phyloP scores from a whole-genome alignment of 2,113 vertebrate species.

The Illadopsis cleaveri region DNA sequence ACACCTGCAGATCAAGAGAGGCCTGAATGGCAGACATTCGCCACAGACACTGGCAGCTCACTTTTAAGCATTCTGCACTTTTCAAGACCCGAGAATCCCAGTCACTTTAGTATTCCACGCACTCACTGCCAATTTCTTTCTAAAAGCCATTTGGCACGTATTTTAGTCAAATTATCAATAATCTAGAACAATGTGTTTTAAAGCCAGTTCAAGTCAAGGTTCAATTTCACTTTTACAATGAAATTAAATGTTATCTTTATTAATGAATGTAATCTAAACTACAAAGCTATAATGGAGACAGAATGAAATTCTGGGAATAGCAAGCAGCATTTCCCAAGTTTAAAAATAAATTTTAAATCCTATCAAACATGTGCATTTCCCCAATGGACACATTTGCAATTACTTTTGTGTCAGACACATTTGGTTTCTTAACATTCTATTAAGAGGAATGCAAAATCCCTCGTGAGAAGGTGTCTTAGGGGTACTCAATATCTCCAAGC shows the following conservation, averaged over 20 bases:
- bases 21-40: neutral
- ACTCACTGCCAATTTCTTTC: neutral
- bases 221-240: constrained; percentile 27
- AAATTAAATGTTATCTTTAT: constrained; percentile 48
- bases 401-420: neutral
- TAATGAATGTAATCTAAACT: constrained; percentile 28
- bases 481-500: neutral
- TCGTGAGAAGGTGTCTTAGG: neutral
- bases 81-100: neutral
- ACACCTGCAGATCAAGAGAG: neutral
- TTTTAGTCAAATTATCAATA: constrained; percentile 43
- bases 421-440: neutral
- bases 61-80: neutral
- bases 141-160: constrained; percentile 31
- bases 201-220: constrained; percentile 14
- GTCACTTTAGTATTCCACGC: neutral
- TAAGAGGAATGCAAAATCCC: neutral
- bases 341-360: constrained; percentile 47
- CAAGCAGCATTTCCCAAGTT: constrained; percentile 24
- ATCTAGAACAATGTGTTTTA: neutral
- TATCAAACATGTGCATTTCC: neutral
- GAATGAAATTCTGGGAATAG: constrained; percentile 53
- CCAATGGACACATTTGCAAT: neutral
- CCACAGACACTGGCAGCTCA: neutral
- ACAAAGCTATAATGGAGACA: constrained; percentile 6